These are phyloP conservation scores for Zelleria hepariella DNA, from an alignment of 2,888 invertebrate genomes.

Conservation along the genomic window DNA sequence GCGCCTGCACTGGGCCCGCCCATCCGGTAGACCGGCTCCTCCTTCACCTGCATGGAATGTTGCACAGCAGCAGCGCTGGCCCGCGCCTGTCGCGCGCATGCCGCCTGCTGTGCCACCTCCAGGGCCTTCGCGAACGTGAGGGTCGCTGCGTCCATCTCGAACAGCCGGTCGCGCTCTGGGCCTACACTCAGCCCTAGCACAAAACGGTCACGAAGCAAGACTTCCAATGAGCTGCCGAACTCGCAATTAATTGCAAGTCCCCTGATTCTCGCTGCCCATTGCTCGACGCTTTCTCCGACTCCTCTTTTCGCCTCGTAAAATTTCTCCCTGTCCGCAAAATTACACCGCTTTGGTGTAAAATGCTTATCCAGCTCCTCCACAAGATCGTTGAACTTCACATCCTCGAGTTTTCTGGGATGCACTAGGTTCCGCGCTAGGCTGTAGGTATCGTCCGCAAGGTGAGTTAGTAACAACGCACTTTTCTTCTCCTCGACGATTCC, in stretches of 20 bases:
- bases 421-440: too few relatives aligned
- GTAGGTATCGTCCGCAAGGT: too few relatives aligned
- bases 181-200: neutral
- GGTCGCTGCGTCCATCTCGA: constrained; percentile 5
- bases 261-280: constrained; percentile 9
- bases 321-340: constrained; percentile 4
- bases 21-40: constrained; percentile 11
- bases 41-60: constrained; percentile 4
- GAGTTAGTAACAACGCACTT: too few relatives aligned
- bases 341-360: neutral
- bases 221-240: neutral
- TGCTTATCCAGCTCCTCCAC: neutral
- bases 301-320: constrained; percentile 8
- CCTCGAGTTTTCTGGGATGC: too few relatives aligned
- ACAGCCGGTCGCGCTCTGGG: constrained; percentile 5
- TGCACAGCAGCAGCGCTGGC: neutral
- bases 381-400: neutral
- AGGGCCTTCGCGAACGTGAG: neutral
- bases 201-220: neutral
- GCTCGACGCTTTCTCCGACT: constrained; percentile 7
- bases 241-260: constrained; percentile 1
- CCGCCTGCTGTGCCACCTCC: constrained; percentile 6
- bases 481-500: too few relatives aligned
- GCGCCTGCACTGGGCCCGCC: neutral
- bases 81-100: constrained; percentile 3